Evolutionary conservation across 1,140 invertebrate species (phyloP).

Genomic region (Drosophila murphyi): DNA sequence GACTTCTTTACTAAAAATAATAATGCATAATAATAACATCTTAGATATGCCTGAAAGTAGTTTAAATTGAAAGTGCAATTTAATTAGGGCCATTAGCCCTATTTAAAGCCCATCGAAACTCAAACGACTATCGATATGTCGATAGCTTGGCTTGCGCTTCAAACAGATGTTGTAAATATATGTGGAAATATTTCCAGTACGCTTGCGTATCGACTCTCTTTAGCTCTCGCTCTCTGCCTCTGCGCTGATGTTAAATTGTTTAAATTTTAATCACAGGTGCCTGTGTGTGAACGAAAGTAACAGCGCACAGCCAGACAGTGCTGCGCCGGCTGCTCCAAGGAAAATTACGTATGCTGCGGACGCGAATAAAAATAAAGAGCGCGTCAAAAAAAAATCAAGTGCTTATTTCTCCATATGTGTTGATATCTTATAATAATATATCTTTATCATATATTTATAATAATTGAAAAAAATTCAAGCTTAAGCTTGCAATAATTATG

Average conservation of each 20-base stretch:
- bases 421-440: not conserved
- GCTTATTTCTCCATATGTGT: slow-evolving; percentile 16
- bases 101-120: not conserved
- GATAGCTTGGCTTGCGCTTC: not conserved
- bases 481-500: not conserved
- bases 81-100: not conserved
- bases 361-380: slow-evolving; percentile 19
- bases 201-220: slow-evolving; percentile 29
- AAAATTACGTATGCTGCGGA: not conserved
- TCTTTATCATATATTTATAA: not conserved
- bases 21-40: not conserved
- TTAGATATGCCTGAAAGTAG: not conserved
- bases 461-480: not conserved
- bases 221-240: not conserved
- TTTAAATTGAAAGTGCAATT: not conserved
- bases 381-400: slow-evolving; percentile 27
- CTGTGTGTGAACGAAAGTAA: slow-evolving; percentile 12
- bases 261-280: slow-evolving; percentile 23
- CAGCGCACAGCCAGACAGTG: slow-evolving; percentile 17
- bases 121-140: slow-evolving; percentile 4
- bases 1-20: not conserved
- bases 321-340: slow-evolving; percentile 43
- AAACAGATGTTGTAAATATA: not conserved
- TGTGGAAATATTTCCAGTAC: slow-evolving; percentile 1
- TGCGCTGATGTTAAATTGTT: slow-evolving; percentile 20